These are phyloP conservation scores for Chrosomus eos DNA, from an alignment of 2,797 vertebrate species.

Conservation along the genomic window DNA sequence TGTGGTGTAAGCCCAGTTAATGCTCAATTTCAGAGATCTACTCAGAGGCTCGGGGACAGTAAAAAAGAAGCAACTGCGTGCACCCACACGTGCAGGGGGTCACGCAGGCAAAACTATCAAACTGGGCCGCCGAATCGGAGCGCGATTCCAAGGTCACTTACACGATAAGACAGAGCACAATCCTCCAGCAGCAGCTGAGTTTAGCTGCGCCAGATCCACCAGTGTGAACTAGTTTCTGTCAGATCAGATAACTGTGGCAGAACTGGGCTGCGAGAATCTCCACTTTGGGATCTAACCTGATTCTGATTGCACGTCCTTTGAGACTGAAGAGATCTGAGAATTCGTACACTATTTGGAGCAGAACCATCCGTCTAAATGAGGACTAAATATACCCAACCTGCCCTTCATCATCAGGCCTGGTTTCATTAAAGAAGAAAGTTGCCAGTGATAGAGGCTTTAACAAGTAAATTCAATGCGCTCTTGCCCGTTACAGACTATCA, in stretches of 20 bases:
- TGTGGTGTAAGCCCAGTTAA: slow-evolving; percentile 72
- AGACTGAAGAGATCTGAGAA: slow-evolving; percentile 74
- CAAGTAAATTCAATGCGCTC: not conserved
- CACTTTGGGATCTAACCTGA: slow-evolving; percentile 83
- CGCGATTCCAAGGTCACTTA: slow-evolving; percentile 50
- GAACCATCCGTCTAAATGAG: slow-evolving; percentile 69
- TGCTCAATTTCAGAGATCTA: not conserved
- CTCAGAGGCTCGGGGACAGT: slow-evolving; percentile 15
- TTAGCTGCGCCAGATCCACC: slow-evolving; percentile 55
- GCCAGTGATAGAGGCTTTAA: slow-evolving; percentile 17
- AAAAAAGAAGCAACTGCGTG: not conserved
- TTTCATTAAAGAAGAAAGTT: slow-evolving; percentile 51
- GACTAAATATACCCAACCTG: slow-evolving; percentile 79
- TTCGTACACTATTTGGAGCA: slow-evolving; percentile 69
- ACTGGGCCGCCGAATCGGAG: slow-evolving; percentile 28
- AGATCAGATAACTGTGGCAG: slow-evolving; percentile 74
- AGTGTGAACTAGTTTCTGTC: slow-evolving; percentile 65
- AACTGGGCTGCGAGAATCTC: slow-evolving; percentile 79
- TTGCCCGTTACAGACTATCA: not conserved
- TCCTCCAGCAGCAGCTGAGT: slow-evolving; percentile 47
- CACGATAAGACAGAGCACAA: slow-evolving; percentile 40
- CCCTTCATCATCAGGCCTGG: slow-evolving; percentile 68
- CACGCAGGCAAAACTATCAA: not conserved
- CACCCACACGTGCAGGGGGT: slow-evolving; percentile 19
- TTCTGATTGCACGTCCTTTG: slow-evolving; percentile 78